Percentiles rank a stretch among this genome's conserved stretches.
Evolutionary conservation across 2,113 vertebrate species (phyloP).

Genomic region (Rhinopomastus cyanomelas): DNA sequence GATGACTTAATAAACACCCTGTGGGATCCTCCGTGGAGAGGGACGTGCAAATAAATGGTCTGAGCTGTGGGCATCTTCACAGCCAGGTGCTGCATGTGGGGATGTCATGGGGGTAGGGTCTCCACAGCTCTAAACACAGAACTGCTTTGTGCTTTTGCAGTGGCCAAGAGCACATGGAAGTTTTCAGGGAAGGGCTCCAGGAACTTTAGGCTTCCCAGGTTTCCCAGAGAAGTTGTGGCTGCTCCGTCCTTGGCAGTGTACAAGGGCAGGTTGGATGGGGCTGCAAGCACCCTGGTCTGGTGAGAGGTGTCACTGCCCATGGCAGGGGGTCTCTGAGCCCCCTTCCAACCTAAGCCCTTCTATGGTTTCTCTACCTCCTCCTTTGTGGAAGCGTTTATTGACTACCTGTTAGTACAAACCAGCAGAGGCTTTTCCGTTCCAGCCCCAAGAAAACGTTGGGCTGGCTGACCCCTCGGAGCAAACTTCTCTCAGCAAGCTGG

Average conservation of each 20-base stretch:
- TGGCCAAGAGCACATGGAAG: background rate
- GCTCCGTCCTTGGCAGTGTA: no score
- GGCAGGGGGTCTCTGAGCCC: no score
- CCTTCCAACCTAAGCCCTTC: no score
- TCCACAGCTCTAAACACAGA: background rate
- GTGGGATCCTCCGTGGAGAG: background rate
- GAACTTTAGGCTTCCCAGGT: background rate
- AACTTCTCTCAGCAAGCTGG: background rate
- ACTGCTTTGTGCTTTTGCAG: background rate
- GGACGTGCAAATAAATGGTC: background rate
- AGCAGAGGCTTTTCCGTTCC: accelerated
- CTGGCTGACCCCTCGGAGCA: background rate
- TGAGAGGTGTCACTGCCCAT: no score
- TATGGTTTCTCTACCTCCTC: background rate
- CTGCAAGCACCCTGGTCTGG: no score
- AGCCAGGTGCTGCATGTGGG: accelerated
- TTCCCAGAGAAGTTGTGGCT: no score
- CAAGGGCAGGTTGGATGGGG: no score
- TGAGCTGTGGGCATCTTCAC: background rate
- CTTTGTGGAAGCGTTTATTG: background rate
- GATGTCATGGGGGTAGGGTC: background rate
- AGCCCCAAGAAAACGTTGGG: background rate
- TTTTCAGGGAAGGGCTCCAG: background rate
- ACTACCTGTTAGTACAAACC: background rate
- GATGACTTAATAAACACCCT: background rate